Evolutionary conservation across 2,888 invertebrate genomes (phyloP).

Genomic region (Horisme vitalbata): DNA sequence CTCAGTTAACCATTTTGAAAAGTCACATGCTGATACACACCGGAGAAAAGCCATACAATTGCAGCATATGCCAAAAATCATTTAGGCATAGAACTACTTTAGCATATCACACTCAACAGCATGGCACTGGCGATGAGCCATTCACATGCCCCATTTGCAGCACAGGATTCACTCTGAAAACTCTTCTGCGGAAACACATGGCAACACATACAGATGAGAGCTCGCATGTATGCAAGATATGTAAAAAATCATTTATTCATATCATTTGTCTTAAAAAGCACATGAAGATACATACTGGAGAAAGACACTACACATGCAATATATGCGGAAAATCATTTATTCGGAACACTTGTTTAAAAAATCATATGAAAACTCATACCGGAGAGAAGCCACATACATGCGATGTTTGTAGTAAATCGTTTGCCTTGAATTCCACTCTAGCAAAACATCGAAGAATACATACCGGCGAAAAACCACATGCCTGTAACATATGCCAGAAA

Average conservation of each 20-base stretch:
- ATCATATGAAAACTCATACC: too few relatives aligned
- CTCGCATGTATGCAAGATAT: too few relatives aligned
- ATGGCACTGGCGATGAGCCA: not conserved
- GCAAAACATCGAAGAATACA: conserved; percentile 16
- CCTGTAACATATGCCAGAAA: too few relatives aligned
- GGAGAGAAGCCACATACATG: conserved; percentile 16
- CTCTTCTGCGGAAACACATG: too few relatives aligned
- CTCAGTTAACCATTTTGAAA: not conserved
- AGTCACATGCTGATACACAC: not conserved
- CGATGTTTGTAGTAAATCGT: conserved; percentile 15
- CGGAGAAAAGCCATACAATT: not conserved
- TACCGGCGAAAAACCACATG: conserved; percentile 7
- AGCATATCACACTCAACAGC: not conserved
- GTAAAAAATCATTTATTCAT: too few relatives aligned
- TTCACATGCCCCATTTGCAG: not conserved
- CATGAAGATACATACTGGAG: too few relatives aligned
- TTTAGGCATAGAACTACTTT: not conserved
- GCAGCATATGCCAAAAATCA: not conserved
- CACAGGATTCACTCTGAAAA: too few relatives aligned
- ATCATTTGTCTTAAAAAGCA: too few relatives aligned
- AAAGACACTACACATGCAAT: too few relatives aligned
- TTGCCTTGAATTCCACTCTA: conserved; percentile 11
- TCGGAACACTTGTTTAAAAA: too few relatives aligned
- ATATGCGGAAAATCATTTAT: too few relatives aligned
- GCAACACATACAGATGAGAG: too few relatives aligned